phyloP scores from a whole-genome alignment of 2,888 invertebrate genomes.

The Caenorhabditis japonica region DNA sequence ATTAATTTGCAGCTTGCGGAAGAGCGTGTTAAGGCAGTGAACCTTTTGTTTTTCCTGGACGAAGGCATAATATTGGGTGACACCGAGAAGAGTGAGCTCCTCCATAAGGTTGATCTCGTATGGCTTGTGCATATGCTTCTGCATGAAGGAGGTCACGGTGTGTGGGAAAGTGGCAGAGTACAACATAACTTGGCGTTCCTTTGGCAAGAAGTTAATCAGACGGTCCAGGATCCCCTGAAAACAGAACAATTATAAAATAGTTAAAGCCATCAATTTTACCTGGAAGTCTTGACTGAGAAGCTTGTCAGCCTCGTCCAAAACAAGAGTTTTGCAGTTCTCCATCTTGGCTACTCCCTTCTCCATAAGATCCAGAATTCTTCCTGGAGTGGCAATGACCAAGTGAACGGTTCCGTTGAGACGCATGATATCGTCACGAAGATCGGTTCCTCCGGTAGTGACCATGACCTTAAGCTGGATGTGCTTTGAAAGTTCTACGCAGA shows the following conservation, averaged over 20 bases:
- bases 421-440: constrained; percentile 95
- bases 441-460: constrained; percentile 99
- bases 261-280: constrained; percentile 36
- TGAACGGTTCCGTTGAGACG: constrained; percentile 96
- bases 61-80: constrained; percentile 99
- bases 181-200: constrained; percentile 94
- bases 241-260: not conserved
- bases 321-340: constrained; percentile 94
- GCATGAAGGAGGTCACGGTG: constrained; percentile 98
- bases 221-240: constrained; percentile 91
- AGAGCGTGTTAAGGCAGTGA: constrained; percentile 98
- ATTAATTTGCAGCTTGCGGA: constrained; percentile 98
- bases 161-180: constrained; percentile 99
- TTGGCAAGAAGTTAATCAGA: constrained; percentile 92
- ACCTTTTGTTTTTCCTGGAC: constrained; percentile 99
- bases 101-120: constrained; percentile 99
- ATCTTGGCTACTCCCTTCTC: constrained; percentile 95
- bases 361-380: constrained; percentile 98
- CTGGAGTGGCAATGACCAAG: constrained; percentile 98
- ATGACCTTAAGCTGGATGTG: constrained; percentile 96
- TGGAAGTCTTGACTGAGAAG: constrained; percentile 98
- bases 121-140: constrained; percentile 92
- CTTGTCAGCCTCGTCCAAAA: constrained; percentile 99
- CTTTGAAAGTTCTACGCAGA: constrained; percentile 97
- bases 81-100: constrained; percentile 97